Evolutionary conservation across 2,888 invertebrate genomes (phyloP).

Genomic region (Cosmopolites sordidus): DNA sequence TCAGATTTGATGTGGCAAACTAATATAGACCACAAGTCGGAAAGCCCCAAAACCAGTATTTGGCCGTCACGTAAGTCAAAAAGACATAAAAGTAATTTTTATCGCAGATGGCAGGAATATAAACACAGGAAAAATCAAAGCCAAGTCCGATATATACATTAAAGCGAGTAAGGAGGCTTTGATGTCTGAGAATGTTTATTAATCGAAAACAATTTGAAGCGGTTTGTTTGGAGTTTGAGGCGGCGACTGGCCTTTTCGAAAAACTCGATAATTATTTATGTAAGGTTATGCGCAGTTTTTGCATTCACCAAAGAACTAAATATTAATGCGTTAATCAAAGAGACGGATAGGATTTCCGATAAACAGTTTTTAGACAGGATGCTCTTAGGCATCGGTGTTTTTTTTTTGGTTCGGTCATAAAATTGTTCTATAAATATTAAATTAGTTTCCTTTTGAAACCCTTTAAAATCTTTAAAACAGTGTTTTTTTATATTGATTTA

Average conservation of each 20-base stretch:
- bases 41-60: too few species aligned
- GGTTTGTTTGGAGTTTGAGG: constrained; percentile 19
- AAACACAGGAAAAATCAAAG: constrained; percentile 28
- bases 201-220: constrained; percentile 24
- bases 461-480: too few species aligned
- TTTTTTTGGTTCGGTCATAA: too few species aligned
- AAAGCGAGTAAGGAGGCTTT: constrained; percentile 22
- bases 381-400: too few species aligned
- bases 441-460: too few species aligned
- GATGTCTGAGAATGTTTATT: constrained; percentile 28
- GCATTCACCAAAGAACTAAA: background rate
- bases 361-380: background rate
- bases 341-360: background rate
- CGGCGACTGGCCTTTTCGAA: constrained; percentile 23
- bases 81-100: constrained; percentile 17
- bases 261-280: constrained; percentile 25
- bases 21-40: too few species aligned
- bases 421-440: too few species aligned
- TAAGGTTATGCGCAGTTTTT: constrained; percentile 21
- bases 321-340: background rate
- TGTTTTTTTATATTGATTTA: too few species aligned
- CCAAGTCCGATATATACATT: constrained; percentile 20
- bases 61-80: too few species aligned
- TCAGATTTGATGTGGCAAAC: too few species aligned
- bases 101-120: constrained; percentile 25